Evolutionary conservation across 2,888 invertebrate genomes (phyloP), one percentile per base, ranked within the genome.

Genomic region (Acanthosepion lycidas): DNA sequence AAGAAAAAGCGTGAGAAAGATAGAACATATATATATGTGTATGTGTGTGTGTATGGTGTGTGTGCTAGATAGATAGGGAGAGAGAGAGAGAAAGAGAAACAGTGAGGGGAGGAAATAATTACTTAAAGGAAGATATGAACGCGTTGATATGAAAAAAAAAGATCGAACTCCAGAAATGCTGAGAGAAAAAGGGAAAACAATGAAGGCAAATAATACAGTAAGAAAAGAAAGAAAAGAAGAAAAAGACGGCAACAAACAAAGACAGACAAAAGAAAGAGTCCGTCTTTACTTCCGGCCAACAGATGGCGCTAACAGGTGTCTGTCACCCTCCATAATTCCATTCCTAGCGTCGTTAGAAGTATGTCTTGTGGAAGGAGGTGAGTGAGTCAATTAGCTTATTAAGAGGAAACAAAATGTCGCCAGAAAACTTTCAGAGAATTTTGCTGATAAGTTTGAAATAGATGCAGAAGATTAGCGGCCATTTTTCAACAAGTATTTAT

Each of bases 281-380:
- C n/a, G 78, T 15, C 15, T 9, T 33, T 12, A 78, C 78, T 78
- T 78, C 78, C 78, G 78, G 78, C 33, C n/a, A 33, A 78, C 78
- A 78, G 78, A 78, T 33, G 78, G n/a, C n/a, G 33, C 78, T 78
- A 78, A 78, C 78, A 78, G 78, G 78, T 78, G 78, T 78, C 78
- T 78, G 78, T 78, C 78, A 78, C 33, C 78, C 15, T 78, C 33
- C 78, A 78, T 78, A 33, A 78, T 78, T 8, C 33, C 33, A 33
- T n/a, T 78, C 15, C 3, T n/a, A 78, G 78, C 78, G 78, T 78
- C 78, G 33, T 18, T 33, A 12, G n/a, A 12, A 33, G 5, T n/a
- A 33, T 15, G 78, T n/a, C 33, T n/a, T 78, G n/a, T 28, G 64
- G 78, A 78, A 78, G 78, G 78, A 5, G 78, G n/a, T 33, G 78